Base-by-base conservation (phyloP, 2,888 invertebrate species). In the Vesta saturnalis region DNA sequence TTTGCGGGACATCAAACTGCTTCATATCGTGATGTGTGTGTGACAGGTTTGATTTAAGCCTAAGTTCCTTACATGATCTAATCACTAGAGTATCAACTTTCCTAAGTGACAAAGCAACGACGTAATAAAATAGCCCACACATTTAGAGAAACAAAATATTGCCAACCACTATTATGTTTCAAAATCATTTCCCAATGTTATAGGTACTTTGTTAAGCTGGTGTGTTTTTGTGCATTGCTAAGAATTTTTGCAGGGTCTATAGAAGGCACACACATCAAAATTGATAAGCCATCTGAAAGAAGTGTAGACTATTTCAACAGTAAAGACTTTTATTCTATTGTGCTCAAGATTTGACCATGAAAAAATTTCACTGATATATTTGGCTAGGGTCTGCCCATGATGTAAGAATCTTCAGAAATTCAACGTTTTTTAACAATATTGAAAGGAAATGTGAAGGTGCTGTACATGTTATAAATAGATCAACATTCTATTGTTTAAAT, bases 281-380 rank as follows among this genome's bases (percentile, higher is more conserved):
- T 55, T 14, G 55, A 55, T 22, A 55, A 55, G 21, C 55, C 55
- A 55, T 21, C 55, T n/a, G 21, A 55, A 21, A 22, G 55, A 23
- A 14, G 18, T 55, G 18, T 18, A 18, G 55, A 55, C 18, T 22
- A 55, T 22, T 55, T 19, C 23, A 55, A 55, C 18, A 19, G 22
- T 6, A 55, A 55, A 55, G 55, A 22, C n/a, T 55, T 22, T 55
- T 55, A 55, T 23, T 22, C 55, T 21, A 55, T 55, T 22, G 21
- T 21, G n/a, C 14, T 55, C 55, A 55, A 55, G 55, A 21, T 21
- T 5, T 55, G 18, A 19, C n/a, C 16, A 55, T 16, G 18, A 21
- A 14, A 23, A 22, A 23, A 55, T n/a, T 55, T 55, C 18, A 55
- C 18, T 12, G n/a, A 22, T 55, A 23, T 55, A 4, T 55, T 49